Base-by-base conservation (phyloP, 2,888 invertebrate species). In the Ennomos fuscantarius region DNA sequence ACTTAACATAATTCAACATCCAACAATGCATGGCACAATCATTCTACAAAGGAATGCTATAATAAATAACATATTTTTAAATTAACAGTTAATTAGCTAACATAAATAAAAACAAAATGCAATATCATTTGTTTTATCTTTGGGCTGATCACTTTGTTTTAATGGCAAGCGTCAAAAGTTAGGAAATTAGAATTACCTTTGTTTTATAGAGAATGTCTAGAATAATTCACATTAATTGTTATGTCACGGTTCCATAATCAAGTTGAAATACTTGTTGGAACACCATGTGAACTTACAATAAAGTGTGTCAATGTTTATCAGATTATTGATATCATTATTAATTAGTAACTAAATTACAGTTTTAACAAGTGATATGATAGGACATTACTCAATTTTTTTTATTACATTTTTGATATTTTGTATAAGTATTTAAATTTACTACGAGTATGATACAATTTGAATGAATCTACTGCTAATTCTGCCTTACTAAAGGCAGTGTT, bases 121-220 rank as follows among this genome's bases (percentile, higher is more conserved):
- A 80, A 69, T 72, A 74, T 62, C 75, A 72, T 71, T 70, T 72
- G 74, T 72, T 74, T n/a, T 69, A 77, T 81, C 89, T 88, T 87
- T 87, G 88, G 88, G 76, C 72, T 77, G 73, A 85, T 86, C 82
- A 86, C 86, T 81, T 76, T 81, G 76, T 70, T 76, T 66, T 62
- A 81, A 86, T 86, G 87, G 88, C 88, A 88, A 87, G 87, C 78
- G 46, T 55, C 40, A 49, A 55, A 39, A 15, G 34, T 46, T 51
- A 56, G 49, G 40, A 51, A n/a, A 41, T 44, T 2, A 15, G 15
- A 15, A 15, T 2, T 46, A 44, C 13, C 43, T 51, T 46, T 40
- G 44, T 13, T 24, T 24, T 24, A 6, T 24, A 6, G 24, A 11
- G 6, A 39, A 40, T 41, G 35, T 37, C 12, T 24, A 24, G 35